Conservation (phyloP, 2,113 vertebrate genomes). For the Stegostoma tigrinum region DNA sequence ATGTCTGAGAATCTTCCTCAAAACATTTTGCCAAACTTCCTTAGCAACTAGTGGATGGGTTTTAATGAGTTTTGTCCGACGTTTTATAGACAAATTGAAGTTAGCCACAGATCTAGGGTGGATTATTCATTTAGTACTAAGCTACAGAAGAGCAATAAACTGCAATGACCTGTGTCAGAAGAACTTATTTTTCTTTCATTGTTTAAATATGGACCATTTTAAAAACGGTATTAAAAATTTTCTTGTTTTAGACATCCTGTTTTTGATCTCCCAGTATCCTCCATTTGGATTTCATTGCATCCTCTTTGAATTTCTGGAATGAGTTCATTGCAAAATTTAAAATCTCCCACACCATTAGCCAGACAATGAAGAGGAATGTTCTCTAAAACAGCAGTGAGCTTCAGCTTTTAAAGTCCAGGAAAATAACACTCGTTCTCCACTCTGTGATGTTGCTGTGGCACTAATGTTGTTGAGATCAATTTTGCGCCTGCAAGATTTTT, state of each 20-base stretch:
- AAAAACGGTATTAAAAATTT: neutral
- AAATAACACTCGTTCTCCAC: neutral
- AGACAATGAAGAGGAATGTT: neutral
- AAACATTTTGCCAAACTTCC: neutral
- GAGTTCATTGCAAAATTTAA: neutral
- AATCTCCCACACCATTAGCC: neutral
- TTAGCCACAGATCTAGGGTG: neutral
- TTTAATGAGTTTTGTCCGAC: neutral
- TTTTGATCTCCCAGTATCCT: neutral
- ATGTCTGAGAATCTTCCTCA: constrained; percentile 1
- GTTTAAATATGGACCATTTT: neutral
- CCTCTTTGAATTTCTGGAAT: neutral
- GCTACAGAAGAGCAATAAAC: neutral
- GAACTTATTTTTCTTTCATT: neutral
- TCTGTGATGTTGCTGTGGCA: neutral
- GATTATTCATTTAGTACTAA: constrained; percentile 4
- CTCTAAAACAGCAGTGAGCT: neutral
- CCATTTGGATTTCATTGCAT: neutral
- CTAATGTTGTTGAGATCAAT: neutral
- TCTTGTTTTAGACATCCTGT: neutral
- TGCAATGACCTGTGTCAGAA: neutral
- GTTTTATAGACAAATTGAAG: constrained; percentile 24
- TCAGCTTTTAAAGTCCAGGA: neutral
- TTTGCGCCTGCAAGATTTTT: neutral
- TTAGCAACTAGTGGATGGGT: neutral